phyloP scores from a whole-genome alignment of 2,797 vertebrate genomes.

The Florisuga fusca region DNA sequence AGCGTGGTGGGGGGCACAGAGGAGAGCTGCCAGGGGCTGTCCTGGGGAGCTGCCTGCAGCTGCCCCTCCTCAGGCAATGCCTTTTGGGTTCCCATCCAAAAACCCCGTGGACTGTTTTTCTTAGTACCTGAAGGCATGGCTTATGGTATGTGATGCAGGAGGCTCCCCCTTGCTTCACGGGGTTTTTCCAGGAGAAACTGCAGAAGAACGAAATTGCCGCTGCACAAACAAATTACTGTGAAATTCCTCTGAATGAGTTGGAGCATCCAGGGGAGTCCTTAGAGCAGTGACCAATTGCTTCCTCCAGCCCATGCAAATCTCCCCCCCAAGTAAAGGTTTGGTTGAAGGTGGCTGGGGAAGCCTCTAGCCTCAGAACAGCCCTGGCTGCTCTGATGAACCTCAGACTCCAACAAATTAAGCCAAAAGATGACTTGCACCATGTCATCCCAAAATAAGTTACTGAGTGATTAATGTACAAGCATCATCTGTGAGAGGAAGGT shows the following conservation, averaged over 20 bases:
- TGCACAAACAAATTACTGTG: background rate
- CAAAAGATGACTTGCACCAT: background rate
- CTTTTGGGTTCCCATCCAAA: background rate
- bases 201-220: accelerated
- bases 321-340: background rate
- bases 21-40: background rate
- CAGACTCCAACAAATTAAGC: background rate
- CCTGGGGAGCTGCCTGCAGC: background rate
- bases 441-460: background rate
- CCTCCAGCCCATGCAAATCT: background rate
- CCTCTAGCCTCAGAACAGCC: background rate
- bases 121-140: background rate
- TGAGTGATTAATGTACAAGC: background rate
- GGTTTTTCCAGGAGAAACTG: background rate
- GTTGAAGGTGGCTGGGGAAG: background rate
- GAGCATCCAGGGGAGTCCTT: background rate
- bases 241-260: background rate
- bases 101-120: background rate
- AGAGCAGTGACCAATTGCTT: background rate
- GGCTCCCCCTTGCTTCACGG: background rate
- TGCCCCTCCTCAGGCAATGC: background rate
- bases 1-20: accelerated
- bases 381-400: background rate
- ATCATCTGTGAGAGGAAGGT: background rate
- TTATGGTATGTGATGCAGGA: background rate